Conservation (phyloP, 2,888 invertebrate species). For the Mongoloraphidia duomilia region DNA sequence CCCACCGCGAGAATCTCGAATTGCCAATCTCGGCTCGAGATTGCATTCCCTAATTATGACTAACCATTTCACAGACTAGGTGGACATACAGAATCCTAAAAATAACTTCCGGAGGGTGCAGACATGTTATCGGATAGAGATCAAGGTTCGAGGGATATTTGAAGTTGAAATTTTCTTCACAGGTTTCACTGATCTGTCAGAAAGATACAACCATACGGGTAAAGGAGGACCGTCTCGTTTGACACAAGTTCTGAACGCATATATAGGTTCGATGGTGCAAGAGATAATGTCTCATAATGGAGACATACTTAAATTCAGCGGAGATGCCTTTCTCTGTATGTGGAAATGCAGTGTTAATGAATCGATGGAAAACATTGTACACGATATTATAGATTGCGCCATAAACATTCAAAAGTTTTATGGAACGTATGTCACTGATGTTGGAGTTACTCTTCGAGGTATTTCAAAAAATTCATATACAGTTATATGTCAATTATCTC, state of each 20-base stretch:
- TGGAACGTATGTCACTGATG: conserved; percentile 44
- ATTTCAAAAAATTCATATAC: no score
- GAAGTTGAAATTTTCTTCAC: conserved; percentile 1
- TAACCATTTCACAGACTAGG: no score
- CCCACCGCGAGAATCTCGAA: no score
- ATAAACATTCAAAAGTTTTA: conserved; percentile 51
- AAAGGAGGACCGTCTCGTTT: conserved; percentile 54
- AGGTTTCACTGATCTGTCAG: conserved; percentile 51
- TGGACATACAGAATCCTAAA: no score
- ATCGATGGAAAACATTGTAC: conserved; percentile 43
- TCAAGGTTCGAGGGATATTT: no score
- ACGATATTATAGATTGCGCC: conserved; percentile 50
- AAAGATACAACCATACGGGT: conserved; percentile 48
- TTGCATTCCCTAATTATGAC: no score
- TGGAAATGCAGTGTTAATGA: conserved; percentile 42
- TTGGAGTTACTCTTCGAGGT: conserved; percentile 45
- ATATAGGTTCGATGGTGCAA: conserved; percentile 57
- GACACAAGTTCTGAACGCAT: conserved; percentile 52
- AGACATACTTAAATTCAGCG: conserved; percentile 53
- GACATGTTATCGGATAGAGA: no score
- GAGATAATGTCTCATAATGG: conserved; percentile 49
- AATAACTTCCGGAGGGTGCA: no score
- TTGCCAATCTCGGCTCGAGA: no score
- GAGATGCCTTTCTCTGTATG: conserved; percentile 50
- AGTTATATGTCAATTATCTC: no score